Base-by-base conservation (phyloP, 2,888 invertebrate genomes). In the Xestia xanthographa region DNA sequence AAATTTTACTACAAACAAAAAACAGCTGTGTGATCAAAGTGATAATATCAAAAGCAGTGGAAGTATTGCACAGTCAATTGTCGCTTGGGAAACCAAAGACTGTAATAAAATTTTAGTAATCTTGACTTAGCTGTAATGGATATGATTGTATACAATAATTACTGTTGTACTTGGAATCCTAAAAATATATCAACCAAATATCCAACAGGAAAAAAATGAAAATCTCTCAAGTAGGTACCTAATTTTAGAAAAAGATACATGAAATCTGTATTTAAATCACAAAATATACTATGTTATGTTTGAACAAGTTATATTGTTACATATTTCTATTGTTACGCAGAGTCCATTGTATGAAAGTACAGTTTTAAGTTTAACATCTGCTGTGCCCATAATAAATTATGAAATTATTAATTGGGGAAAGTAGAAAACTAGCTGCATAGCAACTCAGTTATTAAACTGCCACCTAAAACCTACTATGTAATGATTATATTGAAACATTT, bases 1-100 rank as follows among this genome's bases (percentile, higher is more conserved):
- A 70, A 41, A 43, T 34, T 26, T 38, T 41, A 45, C 29, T 48
- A 41, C 17, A 53, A 48, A 43, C 41, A 68, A 34, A 12, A 48
- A 50, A 66, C 65, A 78, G 34, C 65, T 78, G 78, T 68, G 41
- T 78, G 48, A 43, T 78, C 22, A 48, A 76, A 76, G 29, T 50
- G 22, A 26, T 76, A 43, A 60, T 43, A 48, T 17, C 41, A 70
- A 41, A 65, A 58, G 14, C 9, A 58, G 14, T 6, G 5, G 70
- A 41, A 56, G 17, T 3, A 34, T 66, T 66, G 22, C 34, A 34
- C 29, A 50, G 41, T 50, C 17, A 78, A n/a, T 70, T 65, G 22
- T 58, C 22, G 41, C 53, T 56, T 56, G 48, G 22, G 17, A 8
- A 68, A 38, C 29, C 14, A 53, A 63, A 62, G 20, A 22, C 26